Evolutionary conservation across 2,888 invertebrate species (phyloP), one percentile per base, ranked within the genome.

Genomic region (Empis livida): DNA sequence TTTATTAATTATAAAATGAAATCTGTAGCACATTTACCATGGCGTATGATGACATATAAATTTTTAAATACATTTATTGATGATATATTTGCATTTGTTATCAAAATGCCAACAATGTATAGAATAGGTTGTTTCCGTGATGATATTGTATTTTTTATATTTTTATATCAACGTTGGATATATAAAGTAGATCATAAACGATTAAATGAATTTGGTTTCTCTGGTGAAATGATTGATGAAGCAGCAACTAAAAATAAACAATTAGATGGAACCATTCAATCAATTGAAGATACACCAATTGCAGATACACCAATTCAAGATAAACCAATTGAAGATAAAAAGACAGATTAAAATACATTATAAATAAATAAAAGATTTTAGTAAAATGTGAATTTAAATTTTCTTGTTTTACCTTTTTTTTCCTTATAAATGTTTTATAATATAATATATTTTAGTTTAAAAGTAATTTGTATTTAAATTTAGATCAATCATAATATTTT

Each of bases 41-140:
- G 99, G 99, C 79, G 99, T 51, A 99, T 99, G 97, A 82, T 99
- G 80, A 95, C 96, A 10, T 99, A 99, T 70, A 99, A 99, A 75
- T 96, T 96, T 68, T 79, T 99, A 49, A 99, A 99, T 69, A 99
- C 99, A 17, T 99, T 99, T 70, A 97, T 99, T 60, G 99, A 99
- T 73, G 99, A 99, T 69, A 93, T 99, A 60, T 99, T 99, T 74
- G 99, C 99, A 50, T 99, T 99, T 75, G 95, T 99, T 53, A 99
- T 99, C 59, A 95, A 96, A 73, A 99, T 99, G 99, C 99, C 99
- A 27, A 97, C 95, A 2, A 86, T 99, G 80, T 99, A 99, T 64
- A 79, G 97, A 57, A 70, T 99, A 59, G 97, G 97, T 38, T 99
- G 97, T 72, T 94, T 99, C 75, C 81, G 97, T 68, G 97, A 97